A percentile compares a stretch with the other conserved stretches of the same genome.
phyloP scores from a whole-genome alignment of 2,888 invertebrate genomes.

The Campopleginae sp. region DNA sequence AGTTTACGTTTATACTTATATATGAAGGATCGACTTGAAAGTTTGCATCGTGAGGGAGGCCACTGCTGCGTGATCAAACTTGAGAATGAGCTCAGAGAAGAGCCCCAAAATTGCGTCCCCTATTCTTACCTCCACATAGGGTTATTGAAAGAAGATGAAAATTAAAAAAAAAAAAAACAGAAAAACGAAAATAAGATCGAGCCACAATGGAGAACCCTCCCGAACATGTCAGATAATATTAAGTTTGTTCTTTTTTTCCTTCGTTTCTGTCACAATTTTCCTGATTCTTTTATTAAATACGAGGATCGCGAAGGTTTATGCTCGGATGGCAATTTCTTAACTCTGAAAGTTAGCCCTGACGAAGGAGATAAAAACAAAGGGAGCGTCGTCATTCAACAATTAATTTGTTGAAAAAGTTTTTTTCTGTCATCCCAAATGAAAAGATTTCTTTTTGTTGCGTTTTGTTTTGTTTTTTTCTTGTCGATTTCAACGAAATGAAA shows the following conservation, averaged over 20 bases:
- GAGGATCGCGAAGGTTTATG: constrained; percentile 3
- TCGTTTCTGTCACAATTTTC: neutral
- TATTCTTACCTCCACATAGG: constrained; percentile 41
- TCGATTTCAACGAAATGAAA: neutral
- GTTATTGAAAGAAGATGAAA: neutral
- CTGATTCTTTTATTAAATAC: neutral
- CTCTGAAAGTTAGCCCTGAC: neutral
- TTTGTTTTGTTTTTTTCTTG: neutral
- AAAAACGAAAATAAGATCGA: neutral
- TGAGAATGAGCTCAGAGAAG: constrained; percentile 35
- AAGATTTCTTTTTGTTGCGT: neutral
- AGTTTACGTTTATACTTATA: constrained; percentile 37
- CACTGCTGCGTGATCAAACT: constrained; percentile 54
- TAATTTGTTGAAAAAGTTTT: neutral
- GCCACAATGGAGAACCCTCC: constrained; percentile 35
- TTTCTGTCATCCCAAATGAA: neutral
- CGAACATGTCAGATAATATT: constrained; percentile 31
- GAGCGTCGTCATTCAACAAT: neutral
- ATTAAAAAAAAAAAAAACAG: constrained; percentile 9
- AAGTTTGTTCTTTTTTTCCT: constrained; percentile 17
- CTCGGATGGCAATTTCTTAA: neutral
- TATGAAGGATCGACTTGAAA: constrained; percentile 38
- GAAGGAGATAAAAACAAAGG: neutral
- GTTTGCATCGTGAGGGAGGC: constrained; percentile 35
- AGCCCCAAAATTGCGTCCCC: constrained; percentile 19